phyloP scores from a whole-genome alignment of 2,888 invertebrate genomes.

The Amphipyra tragopoginis region DNA sequence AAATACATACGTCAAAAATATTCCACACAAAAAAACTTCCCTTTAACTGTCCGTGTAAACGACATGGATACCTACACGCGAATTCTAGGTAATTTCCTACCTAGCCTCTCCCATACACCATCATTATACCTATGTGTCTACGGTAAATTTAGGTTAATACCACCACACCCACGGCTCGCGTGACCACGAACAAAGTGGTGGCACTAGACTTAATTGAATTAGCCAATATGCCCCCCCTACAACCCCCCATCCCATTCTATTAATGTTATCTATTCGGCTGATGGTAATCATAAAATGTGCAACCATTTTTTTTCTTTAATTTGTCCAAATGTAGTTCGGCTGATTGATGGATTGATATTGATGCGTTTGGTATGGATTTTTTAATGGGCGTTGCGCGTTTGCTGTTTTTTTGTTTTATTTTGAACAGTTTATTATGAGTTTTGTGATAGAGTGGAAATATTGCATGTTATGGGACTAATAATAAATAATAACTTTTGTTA shows the following conservation, averaged over 20 bases:
- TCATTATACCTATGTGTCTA: conserved; percentile 4
- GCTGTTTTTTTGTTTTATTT: not conserved
- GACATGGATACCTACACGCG: conserved; percentile 12
- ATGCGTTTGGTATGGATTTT: not conserved
- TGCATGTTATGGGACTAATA: too few relatives aligned
- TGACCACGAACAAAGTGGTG: conserved; percentile 64
- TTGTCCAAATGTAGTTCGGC: too few relatives aligned
- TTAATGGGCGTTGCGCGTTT: not conserved
- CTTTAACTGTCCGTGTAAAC: too few relatives aligned
- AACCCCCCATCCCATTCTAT: conserved; percentile 75
- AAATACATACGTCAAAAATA: conserved; percentile 1
- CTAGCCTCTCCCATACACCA: conserved; percentile 7
- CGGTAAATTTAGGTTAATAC: conserved; percentile 57
- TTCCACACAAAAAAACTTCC: conserved; percentile 16
- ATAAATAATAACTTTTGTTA: too few relatives aligned
- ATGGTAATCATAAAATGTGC: conserved; percentile 59
- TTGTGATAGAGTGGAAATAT: too few relatives aligned
- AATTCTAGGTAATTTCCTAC: conserved; percentile 21
- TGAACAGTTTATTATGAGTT: too few relatives aligned
- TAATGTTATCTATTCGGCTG: conserved; percentile 63
- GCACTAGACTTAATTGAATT: conserved; percentile 80
- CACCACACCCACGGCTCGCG: conserved; percentile 69
- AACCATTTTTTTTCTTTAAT: conserved; percentile 47
- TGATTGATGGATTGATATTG: conserved; percentile 32
- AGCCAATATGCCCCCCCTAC: conserved; percentile 73